These are phyloP conservation scores for Apoderus coryli DNA, from an alignment of 2,888 invertebrate species.

Conservation along the genomic window DNA sequence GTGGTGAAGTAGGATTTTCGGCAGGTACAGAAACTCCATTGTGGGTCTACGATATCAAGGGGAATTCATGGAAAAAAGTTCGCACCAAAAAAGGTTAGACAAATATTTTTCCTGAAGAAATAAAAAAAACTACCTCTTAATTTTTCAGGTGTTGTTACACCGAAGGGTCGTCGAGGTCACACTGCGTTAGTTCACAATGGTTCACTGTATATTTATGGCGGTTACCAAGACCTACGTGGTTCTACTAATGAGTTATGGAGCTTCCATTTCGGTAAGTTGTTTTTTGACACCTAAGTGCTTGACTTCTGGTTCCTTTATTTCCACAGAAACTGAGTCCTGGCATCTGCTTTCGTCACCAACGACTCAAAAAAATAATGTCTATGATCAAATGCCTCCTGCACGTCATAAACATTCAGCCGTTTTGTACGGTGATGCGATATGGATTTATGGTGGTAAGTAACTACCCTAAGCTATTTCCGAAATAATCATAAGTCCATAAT, in stretches of 20 bases:
- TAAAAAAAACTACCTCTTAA: conserved; percentile 2
- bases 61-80: conserved; percentile 45
- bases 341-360: conserved; percentile 39
- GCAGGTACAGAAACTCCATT: conserved; percentile 66
- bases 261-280: conserved; percentile 61
- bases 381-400: conserved; percentile 45
- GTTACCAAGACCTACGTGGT: conserved; percentile 72
- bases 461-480: too few relatives aligned
- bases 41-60: conserved; percentile 65
- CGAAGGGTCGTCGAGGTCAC: conserved; percentile 71
- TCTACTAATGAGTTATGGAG: conserved; percentile 79
- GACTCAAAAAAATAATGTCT: conserved; percentile 27
- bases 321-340: conserved; percentile 77
- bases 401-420: conserved; percentile 78
- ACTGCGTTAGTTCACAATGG: conserved; percentile 65
- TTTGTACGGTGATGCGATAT: conserved; percentile 62
- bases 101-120: too few relatives aligned
- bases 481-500: too few relatives aligned
- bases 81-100: conserved; percentile 37
- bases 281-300: neutral
- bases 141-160: conserved; percentile 36
- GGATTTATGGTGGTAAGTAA: conserved; percentile 57
- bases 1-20: conserved; percentile 71
- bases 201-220: conserved; percentile 73
- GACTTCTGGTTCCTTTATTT: too few relatives aligned